Percentiles rank a stretch among this genome's conserved stretches.
phyloP scores from a whole-genome alignment of 2,113 vertebrate genomes.

The human region GRCh38 chr4:56518501-56519000 shows the following conservation, averaged over 20 bases:
- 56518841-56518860: conserved; percentile 96
- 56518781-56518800: conserved; percentile 90
- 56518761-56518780: conserved; percentile 87
- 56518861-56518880: not conserved
- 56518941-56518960: not conserved
- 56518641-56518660: not conserved
- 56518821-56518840: conserved; percentile 92
- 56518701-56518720: conserved; percentile 91
- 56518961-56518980: not conserved
- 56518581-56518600: not conserved
- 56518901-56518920: not conserved
- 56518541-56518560: not conserved
- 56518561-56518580: not conserved
- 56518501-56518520: not conserved
- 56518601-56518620: not conserved
- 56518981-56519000: not conserved
- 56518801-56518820: conserved; percentile 86
- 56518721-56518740: conserved; percentile 87
- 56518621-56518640: not conserved
- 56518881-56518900: not conserved
- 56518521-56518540: not conserved
- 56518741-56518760: conserved; percentile 95
- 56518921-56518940: not conserved
- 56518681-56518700: conserved; percentile 90
- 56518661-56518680: conserved; percentile 83